A percentile compares a stretch with the other conserved stretches of the same genome.
These are phyloP conservation scores for Sinopyrophorus schimmeli DNA, from an alignment of 2,888 invertebrate species.

Conservation along the genomic window DNA sequence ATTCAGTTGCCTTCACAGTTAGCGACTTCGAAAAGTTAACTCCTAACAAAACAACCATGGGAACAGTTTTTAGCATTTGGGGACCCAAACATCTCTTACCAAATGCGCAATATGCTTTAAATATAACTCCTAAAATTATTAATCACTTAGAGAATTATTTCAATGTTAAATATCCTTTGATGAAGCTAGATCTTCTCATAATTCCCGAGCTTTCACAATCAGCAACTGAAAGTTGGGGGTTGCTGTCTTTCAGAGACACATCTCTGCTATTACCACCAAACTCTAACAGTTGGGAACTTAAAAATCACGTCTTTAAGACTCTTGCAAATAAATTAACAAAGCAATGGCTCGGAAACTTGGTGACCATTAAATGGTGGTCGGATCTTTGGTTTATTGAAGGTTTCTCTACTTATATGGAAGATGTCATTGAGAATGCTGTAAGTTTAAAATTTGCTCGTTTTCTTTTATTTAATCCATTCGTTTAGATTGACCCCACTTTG, in stretches of 20 bases:
- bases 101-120: constrained; percentile 56
- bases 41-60: constrained; percentile 35
- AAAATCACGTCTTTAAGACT: constrained; percentile 59
- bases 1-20: constrained; percentile 67
- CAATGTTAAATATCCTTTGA: constrained; percentile 58
- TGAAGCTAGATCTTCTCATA: constrained; percentile 63
- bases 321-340: constrained; percentile 73
- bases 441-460: no score
- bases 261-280: constrained; percentile 33
- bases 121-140: constrained; percentile 58
- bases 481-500: constrained; percentile 63
- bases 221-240: constrained; percentile 63
- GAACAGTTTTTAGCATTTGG: constrained; percentile 55
- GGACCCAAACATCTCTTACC: constrained; percentile 48
- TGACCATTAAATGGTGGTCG: constrained; percentile 73
- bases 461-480: no score
- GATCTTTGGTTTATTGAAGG: constrained; percentile 75
- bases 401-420: constrained; percentile 68
- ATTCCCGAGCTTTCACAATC: constrained; percentile 62
- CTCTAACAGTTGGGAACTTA: constrained; percentile 46
- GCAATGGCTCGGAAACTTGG: constrained; percentile 76
- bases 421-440: constrained; percentile 50
- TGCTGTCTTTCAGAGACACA: constrained; percentile 58
- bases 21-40: constrained; percentile 45
- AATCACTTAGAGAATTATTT: constrained; percentile 60